Base-by-base conservation (phyloP, 1,140 invertebrate species). In the Macrocentrus cingulum region DNA sequence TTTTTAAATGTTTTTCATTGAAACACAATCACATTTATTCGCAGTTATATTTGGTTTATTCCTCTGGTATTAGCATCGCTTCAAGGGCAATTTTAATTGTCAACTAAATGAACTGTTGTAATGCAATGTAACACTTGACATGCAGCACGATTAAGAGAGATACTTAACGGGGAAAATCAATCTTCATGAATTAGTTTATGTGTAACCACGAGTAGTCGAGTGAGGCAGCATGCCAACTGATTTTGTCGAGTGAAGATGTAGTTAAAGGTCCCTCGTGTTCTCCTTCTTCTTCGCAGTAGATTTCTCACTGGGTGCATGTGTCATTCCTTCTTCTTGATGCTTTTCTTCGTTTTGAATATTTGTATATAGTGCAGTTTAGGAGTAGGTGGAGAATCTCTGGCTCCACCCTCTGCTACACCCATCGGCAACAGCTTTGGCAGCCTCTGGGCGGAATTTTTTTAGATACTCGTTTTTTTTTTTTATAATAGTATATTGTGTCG, bases 321-420 rank as follows among this genome's bases (percentile, higher is more conserved):
- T 39, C 44, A 51, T 53, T 42, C 62, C 63, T 67, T 59, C 48
- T 49, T 37, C 54, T 19, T 49, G 13, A 22, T 53, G 48, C 50
- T 54, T 39, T 20, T 55, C 25, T 29, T 41, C 25, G 16, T 56
- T 59, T 22, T 19, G 15, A 7, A 19, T 22, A 18, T 44, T 7
- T 44, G 18, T 5, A 16, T 44, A 76, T 76, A 77, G 74, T 76
- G 65, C 69, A 65, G 69, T 75, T 76, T 71, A 68, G 72, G 69
- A 79, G 77, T 79, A 74, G 77, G 76, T 77, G 77, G 77, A 77
- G 76, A 76, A 77, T 74, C 75, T 61, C 60, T 58, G 22, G 72
- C 76, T 76, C 76, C 76, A 79, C 76, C 76, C 68, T 76, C 70
- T 78, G 71, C 72, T 60, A 59, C 65, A 66, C 67, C 74, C 70